Evolutionary conservation across 2,888 invertebrate species (phyloP), one percentile per base, ranked within the genome.

Genomic region (Zygaena filipendulae): DNA sequence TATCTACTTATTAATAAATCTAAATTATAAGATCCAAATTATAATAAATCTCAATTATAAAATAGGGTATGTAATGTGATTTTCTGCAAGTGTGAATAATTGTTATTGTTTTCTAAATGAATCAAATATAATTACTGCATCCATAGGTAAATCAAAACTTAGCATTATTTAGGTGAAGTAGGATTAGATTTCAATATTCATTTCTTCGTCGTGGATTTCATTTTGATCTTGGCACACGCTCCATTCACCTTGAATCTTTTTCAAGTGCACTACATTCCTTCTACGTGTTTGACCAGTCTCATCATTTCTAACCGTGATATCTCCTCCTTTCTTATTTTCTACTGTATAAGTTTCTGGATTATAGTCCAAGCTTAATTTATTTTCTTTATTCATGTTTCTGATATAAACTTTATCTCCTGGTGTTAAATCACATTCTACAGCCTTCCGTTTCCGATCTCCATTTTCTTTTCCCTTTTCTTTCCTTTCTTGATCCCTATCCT

Each of bases 351-450:
- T 9, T n/a, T 22, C 21, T 2, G 36, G 21, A 5, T 39, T 19
- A 25, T 18, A 45, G 9, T 35, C 31, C 1, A 18, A 3, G 6
- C 21, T 32, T 3, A 43, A 21, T 19, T 40, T 42, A 25, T 46
- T 42, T 3, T 23, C 11, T 26, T 34, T 40, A 4, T 19, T 33
- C 13, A 38, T 25, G 18, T 45, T 35, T 14, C 36, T 47, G 0
- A 41, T 14, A 21, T 46, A 46, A 1, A 43, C 40, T 26, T 39
- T 46, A 10, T 44, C 41, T 25, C 46, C 46, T 11, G 12, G 11
- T 16, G 12, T 8, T 23, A 47, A 13, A n/a, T 36, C 29, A 10
- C 3, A 18, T 3, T 36, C 25, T 11, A 7, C 8, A 5, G 43
- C 40, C 25, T 28, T 39, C 13, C 43, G 25, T 29, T 32, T 39